These are phyloP conservation scores for Cryptus viduatorius DNA, from an alignment of 2,888 invertebrate genomes.

Conservation along the genomic window DNA sequence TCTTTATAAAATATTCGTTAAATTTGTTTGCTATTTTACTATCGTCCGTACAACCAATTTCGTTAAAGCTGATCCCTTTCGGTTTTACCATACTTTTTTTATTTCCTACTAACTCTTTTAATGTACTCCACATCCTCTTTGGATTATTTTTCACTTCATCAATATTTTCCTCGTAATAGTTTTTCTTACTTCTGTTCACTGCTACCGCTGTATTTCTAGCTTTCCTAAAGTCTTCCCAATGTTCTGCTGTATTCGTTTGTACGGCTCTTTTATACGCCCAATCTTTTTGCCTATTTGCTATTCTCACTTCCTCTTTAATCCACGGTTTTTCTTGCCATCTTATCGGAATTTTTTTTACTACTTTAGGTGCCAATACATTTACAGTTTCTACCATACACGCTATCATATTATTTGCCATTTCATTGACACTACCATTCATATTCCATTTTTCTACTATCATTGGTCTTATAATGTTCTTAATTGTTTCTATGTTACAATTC, in stretches of 20 bases:
- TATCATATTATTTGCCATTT: constrained; percentile 6
- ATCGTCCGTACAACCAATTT: too few relatives aligned
- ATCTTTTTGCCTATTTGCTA: constrained; percentile 17
- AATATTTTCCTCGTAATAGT: constrained; percentile 39
- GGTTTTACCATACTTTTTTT: constrained; percentile 16
- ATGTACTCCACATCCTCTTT: too few relatives aligned
- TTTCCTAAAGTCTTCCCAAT: constrained; percentile 16
- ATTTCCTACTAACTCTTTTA: not conserved
- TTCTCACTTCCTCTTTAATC: constrained; percentile 13
- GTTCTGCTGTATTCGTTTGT: not conserved
- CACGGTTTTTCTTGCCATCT: constrained; percentile 26
- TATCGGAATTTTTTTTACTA: not conserved
- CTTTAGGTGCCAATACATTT: constrained; percentile 5
- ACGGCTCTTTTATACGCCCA: constrained; percentile 9
- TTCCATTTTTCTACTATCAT: too few relatives aligned
- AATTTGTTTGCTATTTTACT: too few relatives aligned
- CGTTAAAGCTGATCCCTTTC: too few relatives aligned
- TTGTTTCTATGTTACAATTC: too few relatives aligned
- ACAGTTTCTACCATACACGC: not conserved
- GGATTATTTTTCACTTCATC: constrained; percentile 11
- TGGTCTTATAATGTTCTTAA: too few relatives aligned
- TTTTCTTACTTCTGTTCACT: constrained; percentile 8
- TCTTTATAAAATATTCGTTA: too few relatives aligned
- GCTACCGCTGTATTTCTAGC: constrained; percentile 25
- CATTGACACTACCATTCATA: not conserved